Evolutionary conservation across 2,113 vertebrate genomes (phyloP).

Genomic region (Hydrochoerus hydrochaeris): DNA sequence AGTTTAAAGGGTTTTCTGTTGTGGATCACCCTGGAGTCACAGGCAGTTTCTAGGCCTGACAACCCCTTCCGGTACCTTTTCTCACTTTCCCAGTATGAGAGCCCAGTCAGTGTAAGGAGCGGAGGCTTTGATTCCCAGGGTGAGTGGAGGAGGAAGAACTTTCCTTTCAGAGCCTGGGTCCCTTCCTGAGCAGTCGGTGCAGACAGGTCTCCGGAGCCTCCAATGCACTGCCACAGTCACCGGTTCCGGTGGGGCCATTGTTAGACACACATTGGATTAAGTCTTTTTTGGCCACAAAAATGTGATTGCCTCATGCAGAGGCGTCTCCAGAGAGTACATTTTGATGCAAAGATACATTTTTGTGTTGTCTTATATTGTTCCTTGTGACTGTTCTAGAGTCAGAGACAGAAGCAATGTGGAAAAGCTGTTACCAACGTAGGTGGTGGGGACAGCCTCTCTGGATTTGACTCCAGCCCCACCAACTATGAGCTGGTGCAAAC

Average conservation of each 20-base stretch:
- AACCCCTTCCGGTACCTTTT: neutral
- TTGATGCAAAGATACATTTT: neutral
- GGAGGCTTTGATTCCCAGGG: neutral
- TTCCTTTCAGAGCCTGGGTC: neutral
- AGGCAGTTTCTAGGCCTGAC: neutral
- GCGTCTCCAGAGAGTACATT: neutral
- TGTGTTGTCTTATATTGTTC: neutral
- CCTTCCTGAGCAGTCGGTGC: neutral
- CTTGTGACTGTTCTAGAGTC: conserved; percentile 47
- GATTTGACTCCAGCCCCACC: neutral
- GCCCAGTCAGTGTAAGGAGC: neutral
- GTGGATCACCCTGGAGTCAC: neutral
- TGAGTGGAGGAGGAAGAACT: rapidly evolving
- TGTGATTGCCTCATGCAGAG: neutral
- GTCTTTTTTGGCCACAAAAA: neutral
- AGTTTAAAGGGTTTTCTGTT: neutral
- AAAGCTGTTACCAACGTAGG: neutral
- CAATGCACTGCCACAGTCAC: too few relatives aligned
- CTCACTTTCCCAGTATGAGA: neutral
- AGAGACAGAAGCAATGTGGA: neutral
- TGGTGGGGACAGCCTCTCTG: neutral
- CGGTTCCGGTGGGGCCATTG: neutral
- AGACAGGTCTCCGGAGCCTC: neutral
- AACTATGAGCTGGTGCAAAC: neutral
- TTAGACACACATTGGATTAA: neutral